Conservation (phyloP, 2,113 vertebrate genomes). For the Spea bombifrons region DNA sequence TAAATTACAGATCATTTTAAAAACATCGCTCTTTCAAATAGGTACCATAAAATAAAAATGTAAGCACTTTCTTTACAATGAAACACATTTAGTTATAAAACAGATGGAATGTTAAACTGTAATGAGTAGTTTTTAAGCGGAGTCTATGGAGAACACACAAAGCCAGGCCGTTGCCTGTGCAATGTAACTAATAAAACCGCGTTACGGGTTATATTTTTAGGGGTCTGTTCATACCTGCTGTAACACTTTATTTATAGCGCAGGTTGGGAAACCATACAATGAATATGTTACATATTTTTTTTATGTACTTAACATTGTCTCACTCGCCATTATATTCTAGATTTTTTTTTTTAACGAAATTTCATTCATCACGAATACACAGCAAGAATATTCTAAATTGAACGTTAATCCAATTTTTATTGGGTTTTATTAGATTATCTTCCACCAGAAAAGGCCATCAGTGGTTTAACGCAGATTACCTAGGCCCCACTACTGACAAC, state of each 20-base stretch:
- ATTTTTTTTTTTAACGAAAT: no score
- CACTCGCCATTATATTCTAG: no score
- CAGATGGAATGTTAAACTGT: slow-evolving; percentile 3
- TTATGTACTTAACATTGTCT: no score
- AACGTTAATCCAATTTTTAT: no score
- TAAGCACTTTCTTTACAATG: slow-evolving; percentile 2
- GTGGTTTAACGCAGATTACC: no score
- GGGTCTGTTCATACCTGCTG: not conserved
- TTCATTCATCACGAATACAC: no score
- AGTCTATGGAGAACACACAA: not conserved
- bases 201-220: slow-evolving; percentile 2
- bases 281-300: not conserved
- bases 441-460: no score
- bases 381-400: no score
- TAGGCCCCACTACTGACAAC: no score
- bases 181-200: not conserved
- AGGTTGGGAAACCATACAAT: not conserved
- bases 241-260: not conserved
- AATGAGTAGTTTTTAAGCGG: not conserved
- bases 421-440: no score
- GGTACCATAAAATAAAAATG: not conserved
- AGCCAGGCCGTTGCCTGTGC: not conserved
- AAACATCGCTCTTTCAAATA: not conserved
- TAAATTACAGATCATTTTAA: not conserved
- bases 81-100: slow-evolving; percentile 1